These are phyloP conservation scores for Cerastis rubricosa DNA, from an alignment of 2,888 invertebrate species.

Conservation along the genomic window DNA sequence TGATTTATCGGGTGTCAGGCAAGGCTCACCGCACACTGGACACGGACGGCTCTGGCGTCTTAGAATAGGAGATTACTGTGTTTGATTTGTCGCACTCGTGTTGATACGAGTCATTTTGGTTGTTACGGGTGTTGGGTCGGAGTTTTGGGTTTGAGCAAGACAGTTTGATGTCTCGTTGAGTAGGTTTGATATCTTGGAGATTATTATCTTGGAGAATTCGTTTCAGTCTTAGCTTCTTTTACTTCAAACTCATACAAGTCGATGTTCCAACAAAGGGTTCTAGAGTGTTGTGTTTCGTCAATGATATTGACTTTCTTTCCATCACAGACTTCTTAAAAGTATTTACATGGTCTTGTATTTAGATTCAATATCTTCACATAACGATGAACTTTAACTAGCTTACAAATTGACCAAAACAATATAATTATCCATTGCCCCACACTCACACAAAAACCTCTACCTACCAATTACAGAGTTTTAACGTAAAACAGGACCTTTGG, in stretches of 20 bases:
- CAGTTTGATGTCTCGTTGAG: background rate
- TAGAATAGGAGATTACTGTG: conserved; percentile 69
- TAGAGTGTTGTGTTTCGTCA: too few relatives aligned
- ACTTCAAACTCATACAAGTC: background rate
- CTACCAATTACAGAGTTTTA: conserved; percentile 54
- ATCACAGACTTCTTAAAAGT: background rate
- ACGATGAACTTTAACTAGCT: background rate
- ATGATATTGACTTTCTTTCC: background rate
- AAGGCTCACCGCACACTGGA: conserved; percentile 60
- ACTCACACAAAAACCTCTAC: conserved; percentile 20
- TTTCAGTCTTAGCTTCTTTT: background rate
- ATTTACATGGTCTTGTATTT: background rate
- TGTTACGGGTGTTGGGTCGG: conserved; percentile 19
- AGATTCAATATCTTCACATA: background rate
- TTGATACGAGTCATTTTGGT: conserved; percentile 50
- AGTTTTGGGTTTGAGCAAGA: conserved; percentile 10
- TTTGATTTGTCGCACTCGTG: conserved; percentile 59
- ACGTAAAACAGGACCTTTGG: conserved; percentile 49
- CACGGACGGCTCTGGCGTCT: conserved; percentile 71
- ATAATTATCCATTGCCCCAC: conserved; percentile 40
- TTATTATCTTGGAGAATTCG: too few relatives aligned
- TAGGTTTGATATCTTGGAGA: background rate
- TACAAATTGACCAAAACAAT: conserved; percentile 22
- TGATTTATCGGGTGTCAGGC: conserved; percentile 82
- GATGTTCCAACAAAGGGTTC: background rate